phyloP scores from a whole-genome alignment of 2,888 invertebrate species.

The Julus scandinavius region DNA sequence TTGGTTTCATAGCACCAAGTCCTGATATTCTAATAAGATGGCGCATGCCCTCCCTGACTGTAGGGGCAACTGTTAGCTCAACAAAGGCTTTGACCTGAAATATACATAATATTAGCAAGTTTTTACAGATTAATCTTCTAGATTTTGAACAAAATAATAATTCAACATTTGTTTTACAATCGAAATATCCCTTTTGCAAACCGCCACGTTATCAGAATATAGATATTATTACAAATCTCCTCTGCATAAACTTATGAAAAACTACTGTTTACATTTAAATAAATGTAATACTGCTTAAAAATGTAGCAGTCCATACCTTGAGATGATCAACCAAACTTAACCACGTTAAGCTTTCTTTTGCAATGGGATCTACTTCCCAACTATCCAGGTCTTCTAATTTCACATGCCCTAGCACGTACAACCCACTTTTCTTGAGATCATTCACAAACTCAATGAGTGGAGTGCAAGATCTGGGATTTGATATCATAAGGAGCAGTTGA shows the following conservation, averaged over 20 bases:
- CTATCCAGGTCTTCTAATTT: slow-evolving; percentile 71
- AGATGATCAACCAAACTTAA: slow-evolving; percentile 93
- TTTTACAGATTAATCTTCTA: not conserved
- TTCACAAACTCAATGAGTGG: slow-evolving; percentile 97
- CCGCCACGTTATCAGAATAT: not conserved
- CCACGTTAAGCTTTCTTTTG: slow-evolving; percentile 88
- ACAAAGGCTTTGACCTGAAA: slow-evolving; percentile 89
- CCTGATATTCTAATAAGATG: slow-evolving; percentile 92
- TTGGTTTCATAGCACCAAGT: slow-evolving; percentile 99
- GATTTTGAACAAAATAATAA: not conserved
- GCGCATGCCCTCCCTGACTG: slow-evolving; percentile 88
- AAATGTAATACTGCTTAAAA: slow-evolving; percentile 54
- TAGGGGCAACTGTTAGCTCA: slow-evolving; percentile 87
- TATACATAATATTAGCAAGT: slow-evolving; percentile 17
- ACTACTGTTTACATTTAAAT: not conserved
- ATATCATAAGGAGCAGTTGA: slow-evolving; percentile 91
- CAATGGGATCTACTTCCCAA: slow-evolving; percentile 74
- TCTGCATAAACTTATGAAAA: not conserved
- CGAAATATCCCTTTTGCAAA: not conserved
- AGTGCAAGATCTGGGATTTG: slow-evolving; percentile 88
- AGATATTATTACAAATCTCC: no score
- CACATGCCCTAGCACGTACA: slow-evolving; percentile 89
- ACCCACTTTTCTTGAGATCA: slow-evolving; percentile 90
- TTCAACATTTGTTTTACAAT: slow-evolving; percentile 14
- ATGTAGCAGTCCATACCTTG: slow-evolving; percentile 71